Evolutionary conservation across 2,797 vertebrate species (phyloP).

Genomic region (Sparidentex hasta): DNA sequence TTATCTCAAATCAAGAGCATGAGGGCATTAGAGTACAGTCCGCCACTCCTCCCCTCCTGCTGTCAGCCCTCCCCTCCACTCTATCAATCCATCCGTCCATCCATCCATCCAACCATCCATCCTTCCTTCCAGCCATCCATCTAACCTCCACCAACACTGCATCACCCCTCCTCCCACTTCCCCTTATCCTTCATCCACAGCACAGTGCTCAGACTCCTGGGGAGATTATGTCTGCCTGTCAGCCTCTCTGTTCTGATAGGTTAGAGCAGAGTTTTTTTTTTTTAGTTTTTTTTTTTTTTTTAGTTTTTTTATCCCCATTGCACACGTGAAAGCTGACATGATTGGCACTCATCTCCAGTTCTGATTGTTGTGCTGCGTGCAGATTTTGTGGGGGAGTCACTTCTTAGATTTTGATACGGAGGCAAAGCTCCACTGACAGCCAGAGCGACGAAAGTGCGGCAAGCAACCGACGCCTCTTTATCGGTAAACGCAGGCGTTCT

Average conservation of each 20-base stretch:
- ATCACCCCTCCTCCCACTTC: slow-evolving; percentile 27
- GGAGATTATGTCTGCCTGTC: slow-evolving; percentile 81
- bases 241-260: slow-evolving; percentile 70
- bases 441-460: slow-evolving; percentile 25
- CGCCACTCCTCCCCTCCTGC: slow-evolving; percentile 29
- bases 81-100: slow-evolving; percentile 44
- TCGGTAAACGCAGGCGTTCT: slow-evolving; percentile 59
- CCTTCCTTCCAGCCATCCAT: slow-evolving; percentile 43
- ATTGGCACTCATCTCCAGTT: slow-evolving; percentile 75
- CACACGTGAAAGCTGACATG: slow-evolving; percentile 68
- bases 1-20: slow-evolving; percentile 70
- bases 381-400: slow-evolving; percentile 62
- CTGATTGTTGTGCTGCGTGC: slow-evolving; percentile 67
- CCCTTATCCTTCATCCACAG: slow-evolving; percentile 69
- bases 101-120: slow-evolving; percentile 58
- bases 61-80: slow-evolving; percentile 32
- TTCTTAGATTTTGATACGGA: slow-evolving; percentile 57
- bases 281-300: slow-evolving; percentile 27
- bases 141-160: slow-evolving; percentile 48
- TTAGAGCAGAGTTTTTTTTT: slow-evolving; percentile 57
- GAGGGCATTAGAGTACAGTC: slow-evolving; percentile 47
- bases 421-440: slow-evolving; percentile 56
- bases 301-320: slow-evolving; percentile 22
- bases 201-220: slow-evolving; percentile 65
- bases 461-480: slow-evolving; percentile 51